Percentiles rank a stretch among this genome's conserved stretches.
These are phyloP conservation scores for Papilio xuthus DNA, from an alignment of 1,140 invertebrate species.

Conservation along the genomic window DNA sequence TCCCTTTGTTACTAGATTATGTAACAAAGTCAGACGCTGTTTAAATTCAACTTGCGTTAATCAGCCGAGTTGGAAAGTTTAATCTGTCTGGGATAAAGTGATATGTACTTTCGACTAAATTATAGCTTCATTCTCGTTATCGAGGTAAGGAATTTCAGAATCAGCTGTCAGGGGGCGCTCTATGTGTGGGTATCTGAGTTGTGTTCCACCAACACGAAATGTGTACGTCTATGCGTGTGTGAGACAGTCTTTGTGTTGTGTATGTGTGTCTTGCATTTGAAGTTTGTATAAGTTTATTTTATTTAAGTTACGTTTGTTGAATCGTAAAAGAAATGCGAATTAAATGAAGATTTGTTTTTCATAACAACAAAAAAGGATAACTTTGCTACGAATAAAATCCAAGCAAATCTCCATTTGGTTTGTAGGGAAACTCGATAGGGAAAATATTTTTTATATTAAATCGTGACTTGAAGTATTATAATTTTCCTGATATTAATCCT, in stretches of 20 bases:
- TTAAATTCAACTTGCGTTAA: conserved; percentile 47
- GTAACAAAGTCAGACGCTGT: conserved; percentile 40
- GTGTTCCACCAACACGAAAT: background rate
- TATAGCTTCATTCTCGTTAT: conserved; percentile 38
- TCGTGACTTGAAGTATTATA: conserved; percentile 12
- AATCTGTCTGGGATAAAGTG: conserved; percentile 39
- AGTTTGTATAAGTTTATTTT: background rate
- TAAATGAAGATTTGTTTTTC: conserved; percentile 16
- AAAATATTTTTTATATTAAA: conserved; percentile 6
- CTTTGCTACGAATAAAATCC: conserved; percentile 7
- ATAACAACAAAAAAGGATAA: conserved; percentile 4
- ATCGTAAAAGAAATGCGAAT: background rate
- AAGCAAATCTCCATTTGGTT: conserved; percentile 16
- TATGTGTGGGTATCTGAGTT: conserved; percentile 22
- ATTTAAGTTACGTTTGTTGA: background rate
- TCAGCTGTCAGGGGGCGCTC: conserved; percentile 28
- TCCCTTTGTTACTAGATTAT: conserved; percentile 46
- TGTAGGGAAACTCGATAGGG: background rate
- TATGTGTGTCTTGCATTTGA: background rate
- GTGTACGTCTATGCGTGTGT: background rate
- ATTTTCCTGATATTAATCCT: conserved; percentile 9
- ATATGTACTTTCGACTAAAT: conserved; percentile 38
- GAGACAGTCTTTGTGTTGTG: background rate
- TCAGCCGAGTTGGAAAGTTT: conserved; percentile 42
- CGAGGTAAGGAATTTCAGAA: conserved; percentile 36